Evolutionary conservation across 2,888 invertebrate species (phyloP).

Genomic region (Megastigmus dorsalis): DNA sequence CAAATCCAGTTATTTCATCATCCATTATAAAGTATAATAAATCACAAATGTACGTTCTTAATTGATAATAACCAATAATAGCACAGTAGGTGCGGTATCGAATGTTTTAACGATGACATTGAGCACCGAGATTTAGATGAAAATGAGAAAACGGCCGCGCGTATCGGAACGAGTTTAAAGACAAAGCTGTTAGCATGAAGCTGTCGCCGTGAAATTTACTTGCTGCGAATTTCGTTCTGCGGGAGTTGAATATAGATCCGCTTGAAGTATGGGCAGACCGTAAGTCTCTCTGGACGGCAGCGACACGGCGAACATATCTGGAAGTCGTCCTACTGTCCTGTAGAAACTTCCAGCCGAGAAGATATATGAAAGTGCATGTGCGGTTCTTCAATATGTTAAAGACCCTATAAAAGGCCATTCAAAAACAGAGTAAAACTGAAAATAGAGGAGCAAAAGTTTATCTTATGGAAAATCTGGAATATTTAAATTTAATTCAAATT

Average conservation of each 20-base stretch:
- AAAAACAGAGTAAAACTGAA: no score
- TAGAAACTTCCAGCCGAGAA: neutral
- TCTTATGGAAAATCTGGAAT: no score
- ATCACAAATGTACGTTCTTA: no score
- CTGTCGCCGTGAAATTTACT: neutral
- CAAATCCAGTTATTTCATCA: no score
- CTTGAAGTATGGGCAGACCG: neutral
- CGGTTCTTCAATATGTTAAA: constrained; percentile 9
- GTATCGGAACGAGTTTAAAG: constrained; percentile 8
- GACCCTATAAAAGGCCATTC: no score
- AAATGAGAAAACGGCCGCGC: constrained; percentile 1
- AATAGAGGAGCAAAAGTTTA: no score
- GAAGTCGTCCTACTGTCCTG: neutral
- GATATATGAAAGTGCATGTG: neutral
- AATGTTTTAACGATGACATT: no score
- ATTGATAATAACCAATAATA: no score
- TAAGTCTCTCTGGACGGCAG: constrained; percentile 5
- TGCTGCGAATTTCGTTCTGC: constrained; percentile 1
- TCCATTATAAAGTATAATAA: no score
- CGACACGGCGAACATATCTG: constrained; percentile 4
- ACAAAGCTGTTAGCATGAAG: neutral
- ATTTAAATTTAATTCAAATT: no score
- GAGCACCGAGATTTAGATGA: neutral
- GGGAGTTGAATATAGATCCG: constrained; percentile 17
- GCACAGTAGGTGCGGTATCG: no score